Base-by-base conservation (phyloP, 2,888 invertebrate genomes). In the Drosophila quinaria region DNA sequence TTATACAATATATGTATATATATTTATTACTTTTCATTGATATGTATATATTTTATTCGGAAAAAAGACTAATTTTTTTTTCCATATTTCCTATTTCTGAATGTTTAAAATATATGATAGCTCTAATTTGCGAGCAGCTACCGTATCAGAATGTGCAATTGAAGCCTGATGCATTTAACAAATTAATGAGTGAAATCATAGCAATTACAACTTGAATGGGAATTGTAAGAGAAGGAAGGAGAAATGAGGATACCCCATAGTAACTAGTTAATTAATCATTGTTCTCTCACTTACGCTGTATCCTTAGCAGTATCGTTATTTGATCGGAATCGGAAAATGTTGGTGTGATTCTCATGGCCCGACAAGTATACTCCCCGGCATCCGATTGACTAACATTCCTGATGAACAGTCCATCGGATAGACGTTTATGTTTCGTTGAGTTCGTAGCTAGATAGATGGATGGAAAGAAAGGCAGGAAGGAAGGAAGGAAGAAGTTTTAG, bases 311-410 rank as follows among this genome's bases (percentile, higher is more conserved):
- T 81, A 95, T 94, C 80, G 93, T 93, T 87, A 93, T 93, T 76
- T 94, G 94, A 78, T 93, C 92, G 35, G 94, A 92, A 77, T 93
- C 94, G 70, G 94, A 94, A 59, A 93, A 93, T 60, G 92, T 93
- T 51, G 92, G 90, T 55, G 93, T 93, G 55, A 93, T 92, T 81
- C 94, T 94, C 85, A 93, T 93, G 10, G 94, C 95, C 80, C 93
- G 93, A 88, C 95, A 95, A 51, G 93, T 93, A 85, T 94, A 95
- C 77, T 93, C 93, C 58, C 94, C 94, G 71, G 93, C 93, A 90
- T 95, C 94, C 39, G 92, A 91, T 75, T 94, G 92, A 22, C 93
- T 93, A n/a, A 94, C 94, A 80, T 94, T 94, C 81, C 92, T 93
- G 80, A 95, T 94, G 70, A 93, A 91, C 22, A 95, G 92, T 39